A percentile compares a stretch with the other conserved stretches of the same genome.
Conservation (phyloP, 2,797 vertebrate genomes). For the Okamejei kenojei region DNA sequence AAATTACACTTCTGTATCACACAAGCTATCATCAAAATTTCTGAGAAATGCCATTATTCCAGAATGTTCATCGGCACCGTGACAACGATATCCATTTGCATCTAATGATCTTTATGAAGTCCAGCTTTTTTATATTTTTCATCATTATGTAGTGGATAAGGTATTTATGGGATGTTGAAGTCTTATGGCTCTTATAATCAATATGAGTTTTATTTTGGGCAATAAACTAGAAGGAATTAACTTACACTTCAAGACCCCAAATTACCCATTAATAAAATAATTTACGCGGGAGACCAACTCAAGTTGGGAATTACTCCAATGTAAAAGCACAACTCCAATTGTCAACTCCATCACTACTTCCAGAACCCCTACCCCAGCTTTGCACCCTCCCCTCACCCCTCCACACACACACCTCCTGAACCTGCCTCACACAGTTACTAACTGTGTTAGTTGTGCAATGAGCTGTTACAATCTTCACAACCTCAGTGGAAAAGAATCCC, state of each 20-base stretch:
- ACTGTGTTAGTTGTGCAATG: not conserved
- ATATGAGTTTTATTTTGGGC: not conserved
- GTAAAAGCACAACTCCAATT: not conserved
- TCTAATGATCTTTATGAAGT: not conserved
- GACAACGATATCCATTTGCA: constrained; percentile 12
- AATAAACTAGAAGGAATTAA: not conserved
- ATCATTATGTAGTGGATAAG: not conserved
- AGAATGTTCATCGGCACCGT: not conserved
- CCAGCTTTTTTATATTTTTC: not conserved
- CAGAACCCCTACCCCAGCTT: too few species aligned
- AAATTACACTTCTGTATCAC: constrained; percentile 11
- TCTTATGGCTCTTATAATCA: not conserved
- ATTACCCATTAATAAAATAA: not conserved
- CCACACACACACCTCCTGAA: too few species aligned
- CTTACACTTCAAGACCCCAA: not conserved
- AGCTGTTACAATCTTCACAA: not conserved
- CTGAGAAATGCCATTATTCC: not conserved
- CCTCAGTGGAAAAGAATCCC: not conserved
- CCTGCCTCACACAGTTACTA: too few species aligned
- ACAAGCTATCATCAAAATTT: not conserved
- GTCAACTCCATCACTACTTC: not conserved
- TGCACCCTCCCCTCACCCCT: too few species aligned
- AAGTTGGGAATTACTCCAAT: not conserved
- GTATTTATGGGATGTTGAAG: not conserved
- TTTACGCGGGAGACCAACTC: not conserved